A percentile compares a stretch with the other conserved stretches of the same genome.
phyloP scores from a whole-genome alignment of 2,888 invertebrate genomes.

The Heliconius ethilla region DNA sequence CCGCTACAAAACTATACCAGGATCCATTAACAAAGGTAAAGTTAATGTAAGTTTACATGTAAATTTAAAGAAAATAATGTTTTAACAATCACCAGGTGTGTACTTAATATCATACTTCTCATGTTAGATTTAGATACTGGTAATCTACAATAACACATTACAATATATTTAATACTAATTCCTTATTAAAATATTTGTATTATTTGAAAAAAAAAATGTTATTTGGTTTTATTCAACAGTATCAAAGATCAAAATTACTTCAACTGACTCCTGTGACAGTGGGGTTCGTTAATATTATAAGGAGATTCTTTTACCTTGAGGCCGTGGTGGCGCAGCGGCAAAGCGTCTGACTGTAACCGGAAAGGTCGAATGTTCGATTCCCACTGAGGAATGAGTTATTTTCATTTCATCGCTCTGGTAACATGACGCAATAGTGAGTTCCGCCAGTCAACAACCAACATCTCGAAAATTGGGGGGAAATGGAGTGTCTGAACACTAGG shows the following conservation, averaged over 20 bases:
- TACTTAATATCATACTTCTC: slow-evolving; percentile 13
- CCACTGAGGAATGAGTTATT: not conserved
- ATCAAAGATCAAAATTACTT: not conserved
- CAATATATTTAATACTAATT: slow-evolving; percentile 16
- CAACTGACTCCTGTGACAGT: slow-evolving; percentile 16
- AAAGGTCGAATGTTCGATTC: not conserved
- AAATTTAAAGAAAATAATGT: slow-evolving; percentile 48
- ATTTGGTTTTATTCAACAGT: slow-evolving; percentile 6
- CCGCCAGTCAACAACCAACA: not conserved
- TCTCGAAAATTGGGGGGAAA: not conserved
- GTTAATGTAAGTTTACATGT: slow-evolving; percentile 56
- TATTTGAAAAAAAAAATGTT: not conserved
- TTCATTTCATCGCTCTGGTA: not conserved
- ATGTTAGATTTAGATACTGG: slow-evolving; percentile 14
- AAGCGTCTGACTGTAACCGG: not conserved
- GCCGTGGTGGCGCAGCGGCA: not conserved
- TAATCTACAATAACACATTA: slow-evolving; percentile 18
- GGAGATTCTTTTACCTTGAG: not conserved
- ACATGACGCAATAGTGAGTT: not conserved
- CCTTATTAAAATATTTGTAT: not conserved
- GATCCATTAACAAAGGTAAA: slow-evolving; percentile 68
- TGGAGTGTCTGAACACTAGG: too few species aligned
- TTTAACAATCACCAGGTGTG: slow-evolving; percentile 46
- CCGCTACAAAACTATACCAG: slow-evolving; percentile 80
- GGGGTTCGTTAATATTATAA: not conserved